These are phyloP conservation scores for Ormyrus pomaceus DNA, from an alignment of 2,888 invertebrate species.

Conservation along the genomic window DNA sequence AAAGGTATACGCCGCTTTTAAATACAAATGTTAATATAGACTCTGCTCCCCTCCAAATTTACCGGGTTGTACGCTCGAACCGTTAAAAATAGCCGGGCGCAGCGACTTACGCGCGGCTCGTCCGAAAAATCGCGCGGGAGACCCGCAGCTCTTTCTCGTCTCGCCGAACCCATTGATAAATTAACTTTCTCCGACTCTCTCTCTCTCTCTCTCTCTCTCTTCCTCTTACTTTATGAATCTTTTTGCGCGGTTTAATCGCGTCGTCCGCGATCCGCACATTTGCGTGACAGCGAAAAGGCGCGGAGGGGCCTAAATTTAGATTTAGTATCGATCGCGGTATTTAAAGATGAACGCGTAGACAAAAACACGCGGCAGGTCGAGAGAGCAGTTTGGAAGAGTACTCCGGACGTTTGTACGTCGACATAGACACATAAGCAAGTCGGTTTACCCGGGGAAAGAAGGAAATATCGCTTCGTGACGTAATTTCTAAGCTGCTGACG, in stretches of 20 bases:
- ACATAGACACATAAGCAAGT: no score
- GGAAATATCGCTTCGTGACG: no score
- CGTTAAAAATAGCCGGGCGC: slow-evolving; percentile 40
- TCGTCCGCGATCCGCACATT: no score
- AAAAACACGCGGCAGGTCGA: background rate
- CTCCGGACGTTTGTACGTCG: background rate
- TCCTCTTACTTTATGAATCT: background rate
- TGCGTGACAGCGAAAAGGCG: background rate
- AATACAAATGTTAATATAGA: slow-evolving; percentile 49
- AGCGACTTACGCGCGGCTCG: slow-evolving; percentile 1
- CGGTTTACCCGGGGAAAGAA: no score
- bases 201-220: background rate
- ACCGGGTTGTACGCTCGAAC: slow-evolving; percentile 24
- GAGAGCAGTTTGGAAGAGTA: slow-evolving; percentile 18
- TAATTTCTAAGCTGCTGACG: no score
- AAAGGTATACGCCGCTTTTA: slow-evolving; percentile 38
- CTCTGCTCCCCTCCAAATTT: slow-evolving; percentile 17
- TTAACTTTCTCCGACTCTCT: background rate
- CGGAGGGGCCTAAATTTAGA: slow-evolving; percentile 25
- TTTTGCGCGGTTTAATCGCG: no score
- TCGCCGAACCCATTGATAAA: no score
- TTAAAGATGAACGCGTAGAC: slow-evolving; percentile 31
- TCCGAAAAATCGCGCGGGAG: slow-evolving; percentile 14
- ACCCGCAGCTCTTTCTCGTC: background rate
- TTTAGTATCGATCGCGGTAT: slow-evolving; percentile 45